A percentile compares a stretch with the other conserved stretches of the same genome.
Evolutionary conservation across 92 coral and sea anemone genomes (phyloP).

Genomic region (Zoanthus sansibaricus): DNA sequence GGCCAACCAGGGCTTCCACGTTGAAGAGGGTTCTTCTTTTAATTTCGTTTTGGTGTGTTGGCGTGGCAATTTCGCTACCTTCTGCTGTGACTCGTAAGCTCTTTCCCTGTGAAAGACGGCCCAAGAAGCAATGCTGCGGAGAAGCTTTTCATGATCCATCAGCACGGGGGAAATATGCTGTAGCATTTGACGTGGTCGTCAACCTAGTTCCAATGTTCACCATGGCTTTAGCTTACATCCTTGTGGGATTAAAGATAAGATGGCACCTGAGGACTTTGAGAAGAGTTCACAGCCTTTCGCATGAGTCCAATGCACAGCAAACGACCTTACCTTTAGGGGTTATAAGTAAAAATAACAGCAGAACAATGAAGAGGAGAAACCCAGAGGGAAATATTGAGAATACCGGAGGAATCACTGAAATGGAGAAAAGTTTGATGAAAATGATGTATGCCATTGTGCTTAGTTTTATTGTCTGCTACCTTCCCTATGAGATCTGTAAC

Average conservation of each 20-base stretch:
- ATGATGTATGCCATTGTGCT: constrained; percentile 38
- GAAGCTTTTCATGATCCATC: not conserved
- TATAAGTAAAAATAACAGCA: not conserved
- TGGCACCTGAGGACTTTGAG: constrained; percentile 15
- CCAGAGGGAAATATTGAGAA: not conserved
- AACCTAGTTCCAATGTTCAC: constrained; percentile 12
- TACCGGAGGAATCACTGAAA: not conserved
- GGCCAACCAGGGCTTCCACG: constrained; percentile 1
- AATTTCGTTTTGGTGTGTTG: constrained; percentile 37
- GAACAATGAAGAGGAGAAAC: not conserved
- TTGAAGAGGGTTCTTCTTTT: constrained; percentile 9
- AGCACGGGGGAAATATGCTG: constrained; percentile 25
- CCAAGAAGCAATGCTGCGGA: not conserved
- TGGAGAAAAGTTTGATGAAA: constrained; percentile 21
- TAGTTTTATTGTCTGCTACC: constrained; percentile 23
- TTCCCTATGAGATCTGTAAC: constrained; percentile 1
- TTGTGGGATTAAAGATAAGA: constrained; percentile 21
- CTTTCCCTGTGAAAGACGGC: not conserved
- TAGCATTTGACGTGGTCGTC: constrained; percentile 40
- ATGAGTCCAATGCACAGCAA: not conserved
- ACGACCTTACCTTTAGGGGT: not conserved
- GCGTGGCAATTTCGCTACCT: constrained; percentile 24
- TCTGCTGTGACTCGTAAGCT: constrained; percentile 23
- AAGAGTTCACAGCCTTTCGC: not conserved
- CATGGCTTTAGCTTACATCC: constrained; percentile 25